Evolutionary conservation across 2,113 vertebrate species (phyloP).

Genomic region (Paramisgurnus dabryanus): DNA sequence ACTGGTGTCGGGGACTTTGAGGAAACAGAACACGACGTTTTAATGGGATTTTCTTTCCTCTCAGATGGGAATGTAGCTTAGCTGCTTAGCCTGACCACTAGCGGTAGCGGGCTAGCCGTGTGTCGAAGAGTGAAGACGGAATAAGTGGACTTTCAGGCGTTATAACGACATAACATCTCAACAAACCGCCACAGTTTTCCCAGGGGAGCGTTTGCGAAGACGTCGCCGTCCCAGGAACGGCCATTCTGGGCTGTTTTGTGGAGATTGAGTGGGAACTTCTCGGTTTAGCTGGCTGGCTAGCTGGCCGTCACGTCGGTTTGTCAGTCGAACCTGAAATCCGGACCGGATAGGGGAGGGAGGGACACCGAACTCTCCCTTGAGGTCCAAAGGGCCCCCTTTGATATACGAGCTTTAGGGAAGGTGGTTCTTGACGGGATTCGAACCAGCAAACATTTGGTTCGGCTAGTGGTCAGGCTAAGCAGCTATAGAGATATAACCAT

Average conservation of each 20-base stretch:
- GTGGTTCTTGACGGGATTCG: not conserved
- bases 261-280: slow-evolving; percentile 13
- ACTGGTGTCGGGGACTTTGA: slow-evolving; percentile 14
- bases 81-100: slow-evolving; percentile 38
- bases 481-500: no score
- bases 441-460: not conserved
- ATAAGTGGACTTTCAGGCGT: slow-evolving; percentile 24
- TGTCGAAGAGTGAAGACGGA: slow-evolving; percentile 45
- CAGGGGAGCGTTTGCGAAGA: not conserved
- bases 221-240: slow-evolving; percentile 13
- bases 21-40: slow-evolving; percentile 57
- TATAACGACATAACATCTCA: slow-evolving; percentile 18
- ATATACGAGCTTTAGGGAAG: not conserved
- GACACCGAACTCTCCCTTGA: not conserved
- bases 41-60: slow-evolving; percentile 46
- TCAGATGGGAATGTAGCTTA: slow-evolving; percentile 56
- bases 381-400: not conserved
- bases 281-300: slow-evolving; percentile 12
- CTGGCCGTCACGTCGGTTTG: slow-evolving; percentile 26
- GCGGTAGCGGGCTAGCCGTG: slow-evolving; percentile 42
- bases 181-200: slow-evolving; percentile 1
- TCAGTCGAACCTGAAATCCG: slow-evolving; percentile 19
- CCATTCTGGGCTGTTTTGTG: slow-evolving; percentile 14
- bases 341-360: not conserved
- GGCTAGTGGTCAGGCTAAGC: no score